phyloP scores from a whole-genome alignment of 1,140 invertebrate genomes.

The Reticulitermes speratus region DNA sequence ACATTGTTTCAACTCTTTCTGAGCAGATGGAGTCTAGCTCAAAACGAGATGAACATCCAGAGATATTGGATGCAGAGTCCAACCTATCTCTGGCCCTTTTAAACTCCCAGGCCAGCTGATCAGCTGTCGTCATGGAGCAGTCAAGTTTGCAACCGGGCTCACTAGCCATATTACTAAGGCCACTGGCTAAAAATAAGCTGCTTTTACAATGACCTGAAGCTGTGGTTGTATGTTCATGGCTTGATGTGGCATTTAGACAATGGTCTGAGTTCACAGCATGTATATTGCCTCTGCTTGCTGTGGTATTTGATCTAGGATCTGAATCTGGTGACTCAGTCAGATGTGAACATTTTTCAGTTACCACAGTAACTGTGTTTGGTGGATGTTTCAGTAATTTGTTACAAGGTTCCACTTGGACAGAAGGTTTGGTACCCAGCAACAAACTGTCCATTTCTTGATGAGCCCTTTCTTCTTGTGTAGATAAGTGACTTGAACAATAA shows the following conservation, averaged over 20 bases:
- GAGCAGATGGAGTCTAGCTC: slow-evolving; percentile 40
- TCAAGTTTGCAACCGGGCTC: not conserved
- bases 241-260: not conserved
- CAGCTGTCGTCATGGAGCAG: not conserved
- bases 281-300: not conserved
- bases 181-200: not conserved
- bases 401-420: not conserved
- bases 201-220: not conserved
- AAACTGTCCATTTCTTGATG: not conserved
- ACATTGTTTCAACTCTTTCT: slow-evolving; percentile 40
- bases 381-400: not conserved
- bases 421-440: not conserved
- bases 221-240: not conserved
- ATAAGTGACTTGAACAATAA: not conserved
- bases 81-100: slow-evolving; percentile 30
- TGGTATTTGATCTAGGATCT: not conserved
- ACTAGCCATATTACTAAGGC: not conserved
- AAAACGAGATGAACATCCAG: slow-evolving; percentile 39
- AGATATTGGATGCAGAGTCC: slow-evolving; percentile 34
- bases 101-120: slow-evolving; percentile 27
- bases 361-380: not conserved
- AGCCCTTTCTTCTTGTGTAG: not conserved
- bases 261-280: not conserved
- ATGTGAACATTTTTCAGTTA: not conserved
- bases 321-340: not conserved